A percentile compares a stretch with the other conserved stretches of the same genome.
phyloP scores from a whole-genome alignment of 2,888 invertebrate species.

The Philereme vetulata region DNA sequence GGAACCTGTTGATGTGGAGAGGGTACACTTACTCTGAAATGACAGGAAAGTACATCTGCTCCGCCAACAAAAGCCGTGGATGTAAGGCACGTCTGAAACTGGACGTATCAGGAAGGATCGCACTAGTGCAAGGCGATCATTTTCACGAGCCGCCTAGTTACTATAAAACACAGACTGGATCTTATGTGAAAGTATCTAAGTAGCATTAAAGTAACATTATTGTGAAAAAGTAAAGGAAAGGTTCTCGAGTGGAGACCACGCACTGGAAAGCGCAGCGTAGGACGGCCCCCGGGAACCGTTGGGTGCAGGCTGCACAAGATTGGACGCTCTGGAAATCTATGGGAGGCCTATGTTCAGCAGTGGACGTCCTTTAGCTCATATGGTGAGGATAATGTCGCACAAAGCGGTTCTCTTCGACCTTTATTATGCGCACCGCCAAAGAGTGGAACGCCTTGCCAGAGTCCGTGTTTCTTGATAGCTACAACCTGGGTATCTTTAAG shows the following conservation, averaged over 20 bases:
- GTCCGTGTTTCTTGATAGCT: too few relatives aligned
- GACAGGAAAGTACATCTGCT: slow-evolving; percentile 47
- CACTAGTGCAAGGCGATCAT: slow-evolving; percentile 22
- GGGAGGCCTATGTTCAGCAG: too few relatives aligned
- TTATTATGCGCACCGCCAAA: too few relatives aligned
- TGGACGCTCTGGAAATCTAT: too few relatives aligned
- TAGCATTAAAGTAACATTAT: not conserved
- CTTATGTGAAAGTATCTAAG: slow-evolving; percentile 20
- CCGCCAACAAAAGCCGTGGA: slow-evolving; percentile 30
- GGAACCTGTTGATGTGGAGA: slow-evolving; percentile 46
- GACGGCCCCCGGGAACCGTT: not conserved
- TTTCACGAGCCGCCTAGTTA: slow-evolving; percentile 26
- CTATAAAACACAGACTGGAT: slow-evolving; percentile 15
- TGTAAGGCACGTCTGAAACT: slow-evolving; percentile 47
- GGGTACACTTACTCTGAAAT: slow-evolving; percentile 48
- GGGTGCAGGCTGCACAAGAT: too few relatives aligned
- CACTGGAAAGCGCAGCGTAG: too few relatives aligned
- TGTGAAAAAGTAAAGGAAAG: too few relatives aligned
- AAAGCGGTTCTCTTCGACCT: too few relatives aligned
- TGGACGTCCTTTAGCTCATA: too few relatives aligned
- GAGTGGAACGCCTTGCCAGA: too few relatives aligned
- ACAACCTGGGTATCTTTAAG: too few relatives aligned
- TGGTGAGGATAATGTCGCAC: not conserved
- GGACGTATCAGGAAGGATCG: slow-evolving; percentile 31
- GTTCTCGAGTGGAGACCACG: too few relatives aligned